Evolutionary conservation across 2,888 invertebrate species (phyloP).

Genomic region (Cephalotes varians): DNA sequence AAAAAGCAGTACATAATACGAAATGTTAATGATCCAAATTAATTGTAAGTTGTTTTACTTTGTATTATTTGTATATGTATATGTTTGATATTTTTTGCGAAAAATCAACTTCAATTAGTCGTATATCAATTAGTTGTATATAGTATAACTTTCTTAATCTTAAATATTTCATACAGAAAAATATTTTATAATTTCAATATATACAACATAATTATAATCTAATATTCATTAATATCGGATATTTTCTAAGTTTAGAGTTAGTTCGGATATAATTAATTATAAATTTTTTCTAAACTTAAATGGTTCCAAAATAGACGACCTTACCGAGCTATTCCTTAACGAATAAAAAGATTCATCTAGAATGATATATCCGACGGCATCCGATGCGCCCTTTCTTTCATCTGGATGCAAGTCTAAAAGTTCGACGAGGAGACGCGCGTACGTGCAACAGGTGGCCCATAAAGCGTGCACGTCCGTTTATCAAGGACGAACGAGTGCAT

Average conservation of each 20-base stretch:
- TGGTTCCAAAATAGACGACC: not conserved
- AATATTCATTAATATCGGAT: not conserved
- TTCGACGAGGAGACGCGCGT: constrained; percentile 82
- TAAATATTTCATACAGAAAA: not conserved
- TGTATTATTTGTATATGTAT: not conserved
- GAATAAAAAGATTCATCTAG: constrained; percentile 52
- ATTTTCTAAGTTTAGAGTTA: not conserved
- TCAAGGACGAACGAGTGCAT: constrained; percentile 86
- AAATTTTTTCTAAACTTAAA: not conserved
- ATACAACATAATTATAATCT: not conserved
- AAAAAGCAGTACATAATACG: no score
- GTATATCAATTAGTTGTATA: not conserved
- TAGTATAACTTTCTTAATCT: not conserved
- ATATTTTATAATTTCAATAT: not conserved
- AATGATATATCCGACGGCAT: constrained; percentile 38
- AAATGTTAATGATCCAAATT: not conserved
- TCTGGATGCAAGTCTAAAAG: constrained; percentile 80
- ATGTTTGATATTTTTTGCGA: not conserved
- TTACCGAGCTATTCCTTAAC: not conserved
- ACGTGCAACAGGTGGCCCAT: constrained; percentile 85
- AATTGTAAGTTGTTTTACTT: not conserved
- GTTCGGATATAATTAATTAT: not conserved
- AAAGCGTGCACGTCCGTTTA: constrained; percentile 86
- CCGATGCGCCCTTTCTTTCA: constrained; percentile 68
- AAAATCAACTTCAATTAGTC: not conserved